Conservation (phyloP, 2,113 vertebrate species). For the Stegostoma tigrinum region DNA sequence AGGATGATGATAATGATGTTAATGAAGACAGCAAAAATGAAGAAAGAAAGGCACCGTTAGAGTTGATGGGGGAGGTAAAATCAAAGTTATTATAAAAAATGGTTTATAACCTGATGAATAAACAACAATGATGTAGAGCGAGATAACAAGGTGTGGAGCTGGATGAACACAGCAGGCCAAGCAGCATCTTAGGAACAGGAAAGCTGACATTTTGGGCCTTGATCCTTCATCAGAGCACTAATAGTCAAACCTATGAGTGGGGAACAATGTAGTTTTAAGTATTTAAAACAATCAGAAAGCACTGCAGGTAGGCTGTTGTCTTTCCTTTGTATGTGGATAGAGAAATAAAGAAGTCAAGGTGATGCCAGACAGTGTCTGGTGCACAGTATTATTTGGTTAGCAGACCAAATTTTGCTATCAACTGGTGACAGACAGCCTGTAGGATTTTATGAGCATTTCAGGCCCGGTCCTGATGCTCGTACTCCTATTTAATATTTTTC, state of each 20-base stretch:
- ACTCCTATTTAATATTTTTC: not conserved
- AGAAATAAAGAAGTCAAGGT: not conserved
- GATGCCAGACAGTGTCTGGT: not conserved
- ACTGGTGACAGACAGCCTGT: not conserved
- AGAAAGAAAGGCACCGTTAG: conserved; percentile 53
- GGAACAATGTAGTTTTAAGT: not conserved
- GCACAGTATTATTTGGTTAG: not conserved
- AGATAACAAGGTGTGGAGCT: too few relatives aligned
- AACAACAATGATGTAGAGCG: not conserved
- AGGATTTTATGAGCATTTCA: not conserved
- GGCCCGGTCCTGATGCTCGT: not conserved
- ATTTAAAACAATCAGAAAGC: not conserved
- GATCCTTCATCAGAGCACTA: not conserved
- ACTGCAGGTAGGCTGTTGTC: not conserved
- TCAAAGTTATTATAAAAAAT: not conserved
- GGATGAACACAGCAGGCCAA: too few relatives aligned
- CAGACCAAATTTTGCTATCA: not conserved
- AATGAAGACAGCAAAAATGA: conserved; percentile 41
- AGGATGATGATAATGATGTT: conserved; percentile 40
- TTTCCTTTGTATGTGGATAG: not conserved
- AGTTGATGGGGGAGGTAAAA: conserved; percentile 61
- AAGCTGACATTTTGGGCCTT: too few relatives aligned
- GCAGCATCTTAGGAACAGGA: too few relatives aligned
- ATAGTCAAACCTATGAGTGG: not conserved
- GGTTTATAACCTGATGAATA: not conserved